Base-by-base conservation (phyloP, 2,113 vertebrate genomes). In the Pygoscelis adeliae region DNA sequence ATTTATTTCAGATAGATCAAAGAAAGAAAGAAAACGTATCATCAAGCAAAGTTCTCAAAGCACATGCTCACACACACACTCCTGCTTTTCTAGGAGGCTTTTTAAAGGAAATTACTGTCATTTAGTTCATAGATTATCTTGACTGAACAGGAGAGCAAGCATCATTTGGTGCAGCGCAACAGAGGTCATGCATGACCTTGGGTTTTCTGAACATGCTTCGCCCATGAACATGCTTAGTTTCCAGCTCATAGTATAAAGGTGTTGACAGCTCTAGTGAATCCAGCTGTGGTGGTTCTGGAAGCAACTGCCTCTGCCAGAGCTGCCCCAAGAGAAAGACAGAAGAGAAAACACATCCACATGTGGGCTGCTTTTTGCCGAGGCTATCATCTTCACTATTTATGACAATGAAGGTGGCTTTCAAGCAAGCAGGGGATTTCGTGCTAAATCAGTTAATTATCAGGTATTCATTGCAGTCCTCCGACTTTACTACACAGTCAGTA, bases 1-100 rank as follows among this genome's bases (percentile, higher is more conserved):
- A 84, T 83, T 96, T 97, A 93, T 93, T 97, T 95, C 96, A 96
- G 94, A 95, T 13, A 96, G 92, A 98, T 97, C 96, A 98, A 98
- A 98, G 97, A 83, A 96, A 91, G 91, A 96, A 95, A 91, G 92
- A 96, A 95, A 97, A 94, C 20, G 36, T 76, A 92, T 81, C 81
- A 91, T 67, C 66, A 83, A 97, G 87, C 22, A 95, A 98, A 97
- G 92, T 97, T 98, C 97, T 97, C 96, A 97, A 98, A 98, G 97
- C 87, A 94, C 9, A 0, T 49, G 55, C 52, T 87, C 70, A 65
- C 42, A 40, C 40, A 34, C 22, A 58, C 22, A 44, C 23, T 49
- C 56, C 18, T 69, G 29, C 73, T 93, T 86, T 95, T 94, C 71
- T 87, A 85, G 80, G 42, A 70, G 26, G 11, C 36, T 97, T 89